phyloP scores from a whole-genome alignment of 2,113 vertebrate genomes.

The Erpornis zantholeuca region DNA sequence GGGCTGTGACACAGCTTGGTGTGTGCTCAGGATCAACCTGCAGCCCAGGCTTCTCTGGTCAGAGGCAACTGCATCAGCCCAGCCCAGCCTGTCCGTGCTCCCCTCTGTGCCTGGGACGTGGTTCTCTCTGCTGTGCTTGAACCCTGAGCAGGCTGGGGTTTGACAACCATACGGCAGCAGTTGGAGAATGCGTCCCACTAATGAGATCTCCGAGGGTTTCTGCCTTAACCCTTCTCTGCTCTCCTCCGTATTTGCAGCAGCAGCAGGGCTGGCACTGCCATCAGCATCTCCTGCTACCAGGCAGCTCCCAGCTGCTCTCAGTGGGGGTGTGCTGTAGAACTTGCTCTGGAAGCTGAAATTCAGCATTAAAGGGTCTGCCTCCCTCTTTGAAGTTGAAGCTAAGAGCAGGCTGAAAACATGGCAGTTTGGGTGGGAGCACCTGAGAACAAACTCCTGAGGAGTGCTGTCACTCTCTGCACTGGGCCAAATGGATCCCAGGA shows the following conservation, averaged over 20 bases:
- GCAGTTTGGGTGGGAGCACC: not conserved
- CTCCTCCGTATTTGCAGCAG: not conserved
- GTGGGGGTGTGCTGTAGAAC: not conserved
- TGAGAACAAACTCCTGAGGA: fast-evolving
- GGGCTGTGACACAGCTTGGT: not conserved
- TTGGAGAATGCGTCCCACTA: constrained; percentile 69
- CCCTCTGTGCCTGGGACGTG: not conserved
- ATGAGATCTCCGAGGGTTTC: constrained; percentile 79
- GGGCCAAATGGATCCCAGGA: not conserved
- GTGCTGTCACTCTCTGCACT: fast-evolving
- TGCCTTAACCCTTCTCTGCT: not conserved
- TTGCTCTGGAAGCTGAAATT: not conserved
- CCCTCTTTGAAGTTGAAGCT: not conserved
- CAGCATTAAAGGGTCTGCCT: not conserved
- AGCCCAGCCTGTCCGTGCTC: not conserved
- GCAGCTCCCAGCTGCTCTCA: not conserved
- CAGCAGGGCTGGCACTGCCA: not conserved
- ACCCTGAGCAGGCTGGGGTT: constrained; percentile 9
- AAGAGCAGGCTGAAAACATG: not conserved
- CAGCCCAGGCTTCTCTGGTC: not conserved
- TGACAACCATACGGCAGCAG: constrained; percentile 41
- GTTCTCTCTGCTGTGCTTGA: not conserved
- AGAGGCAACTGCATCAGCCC: not conserved
- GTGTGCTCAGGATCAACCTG: not conserved
- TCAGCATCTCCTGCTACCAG: not conserved